A percentile compares a stretch with the other conserved stretches of the same genome.
Conservation (phyloP, 1,140 invertebrate species). For the Bombus terrestris region DNA sequence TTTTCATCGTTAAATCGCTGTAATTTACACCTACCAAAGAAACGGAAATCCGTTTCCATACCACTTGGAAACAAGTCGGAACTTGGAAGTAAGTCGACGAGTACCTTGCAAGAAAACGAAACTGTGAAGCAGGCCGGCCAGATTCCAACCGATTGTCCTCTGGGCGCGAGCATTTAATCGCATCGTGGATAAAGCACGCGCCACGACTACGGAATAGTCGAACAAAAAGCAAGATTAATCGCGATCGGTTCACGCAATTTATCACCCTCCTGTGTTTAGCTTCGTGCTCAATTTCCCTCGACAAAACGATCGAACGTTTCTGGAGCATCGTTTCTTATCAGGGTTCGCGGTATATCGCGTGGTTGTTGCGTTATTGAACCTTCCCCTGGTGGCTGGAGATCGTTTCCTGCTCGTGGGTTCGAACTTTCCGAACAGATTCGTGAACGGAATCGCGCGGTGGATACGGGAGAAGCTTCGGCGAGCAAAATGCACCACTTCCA, state of each 20-base stretch:
- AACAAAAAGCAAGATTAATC: conserved; percentile 32
- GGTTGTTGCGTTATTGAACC: neutral
- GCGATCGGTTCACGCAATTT: conserved; percentile 25
- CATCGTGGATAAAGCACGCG: neutral
- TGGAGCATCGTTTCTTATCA: conserved; percentile 8
- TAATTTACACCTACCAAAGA: too few species aligned
- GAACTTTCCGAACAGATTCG: neutral
- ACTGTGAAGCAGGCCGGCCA: neutral
- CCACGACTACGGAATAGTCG: neutral
- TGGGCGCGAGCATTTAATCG: conserved; percentile 18
- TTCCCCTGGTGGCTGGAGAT: neutral
- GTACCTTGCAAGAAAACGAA: neutral
- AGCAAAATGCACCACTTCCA: conserved; percentile 2
- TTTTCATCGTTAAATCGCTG: too few species aligned
- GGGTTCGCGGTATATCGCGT: neutral
- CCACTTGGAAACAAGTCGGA: too few species aligned
- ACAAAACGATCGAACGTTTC: conserved; percentile 17
- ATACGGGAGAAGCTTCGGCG: neutral
- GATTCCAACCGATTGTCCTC: neutral
- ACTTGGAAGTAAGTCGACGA: too few species aligned
- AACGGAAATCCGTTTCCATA: too few species aligned
- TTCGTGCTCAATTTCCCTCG: neutral
- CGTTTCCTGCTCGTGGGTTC: conserved; percentile 17
- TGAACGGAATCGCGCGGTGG: neutral
- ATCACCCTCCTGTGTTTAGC: neutral